Conservation (phyloP, 2,113 vertebrate genomes). For the Bothrops jararaca region DNA sequence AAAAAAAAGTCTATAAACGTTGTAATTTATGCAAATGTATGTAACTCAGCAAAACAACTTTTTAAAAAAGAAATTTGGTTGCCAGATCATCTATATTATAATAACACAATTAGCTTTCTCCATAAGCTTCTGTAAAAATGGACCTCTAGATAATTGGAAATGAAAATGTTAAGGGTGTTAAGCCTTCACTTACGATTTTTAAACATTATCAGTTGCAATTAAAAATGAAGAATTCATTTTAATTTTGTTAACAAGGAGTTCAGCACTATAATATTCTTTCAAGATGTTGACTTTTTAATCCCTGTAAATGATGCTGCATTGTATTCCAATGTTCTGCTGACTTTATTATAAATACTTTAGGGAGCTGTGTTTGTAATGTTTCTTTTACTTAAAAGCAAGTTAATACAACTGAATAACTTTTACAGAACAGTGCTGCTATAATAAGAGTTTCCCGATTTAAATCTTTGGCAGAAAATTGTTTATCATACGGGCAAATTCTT, state of each 20-base stretch:
- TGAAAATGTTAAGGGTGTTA: constrained; percentile 51
- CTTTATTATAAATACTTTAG: constrained; percentile 24
- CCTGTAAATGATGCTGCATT: constrained; percentile 27
- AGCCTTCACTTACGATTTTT: constrained; percentile 38
- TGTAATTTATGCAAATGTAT: constrained; percentile 54
- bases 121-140: constrained; percentile 50
- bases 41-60: constrained; percentile 41
- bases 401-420: neutral
- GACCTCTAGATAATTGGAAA: constrained; percentile 54
- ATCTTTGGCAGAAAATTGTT: neutral
- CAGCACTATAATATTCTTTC: constrained; percentile 36
- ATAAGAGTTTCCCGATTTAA: neutral
- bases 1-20: constrained; percentile 24
- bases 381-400: neutral
- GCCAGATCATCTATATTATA: constrained; percentile 53
- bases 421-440: neutral
- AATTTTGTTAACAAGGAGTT: constrained; percentile 39
- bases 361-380: constrained; percentile 4
- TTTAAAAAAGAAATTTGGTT: constrained; percentile 48
- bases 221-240: constrained; percentile 45
- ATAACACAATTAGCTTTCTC: constrained; percentile 54
- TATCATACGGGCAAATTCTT: neutral
- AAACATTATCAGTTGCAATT: constrained; percentile 55
- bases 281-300: constrained; percentile 20
- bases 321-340: neutral